Conservation (phyloP, 2,797 vertebrate species). For the Tinamus major region DNA sequence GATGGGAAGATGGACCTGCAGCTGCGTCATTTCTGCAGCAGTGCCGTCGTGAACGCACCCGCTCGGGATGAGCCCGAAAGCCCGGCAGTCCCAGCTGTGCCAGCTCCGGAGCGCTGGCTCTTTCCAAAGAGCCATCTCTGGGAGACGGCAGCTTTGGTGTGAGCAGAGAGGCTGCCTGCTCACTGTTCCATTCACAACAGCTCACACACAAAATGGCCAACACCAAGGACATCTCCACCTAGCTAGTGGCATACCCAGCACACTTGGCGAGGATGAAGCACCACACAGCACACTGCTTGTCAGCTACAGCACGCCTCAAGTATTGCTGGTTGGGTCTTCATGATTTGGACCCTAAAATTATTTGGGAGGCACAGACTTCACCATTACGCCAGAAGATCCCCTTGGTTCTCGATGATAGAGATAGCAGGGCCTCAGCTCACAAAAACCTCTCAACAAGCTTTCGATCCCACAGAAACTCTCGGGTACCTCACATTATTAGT, state of each 20-base stretch:
- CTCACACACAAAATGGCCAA: neutral
- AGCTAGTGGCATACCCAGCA: neutral
- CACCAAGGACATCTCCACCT: neutral
- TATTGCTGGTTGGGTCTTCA: neutral
- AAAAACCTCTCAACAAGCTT: neutral
- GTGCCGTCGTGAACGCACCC: neutral
- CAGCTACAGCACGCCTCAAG: neutral
- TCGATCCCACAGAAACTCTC: neutral
- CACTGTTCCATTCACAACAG: neutral
- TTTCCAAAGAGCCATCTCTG: accelerated
- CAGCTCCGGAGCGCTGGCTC: accelerated
- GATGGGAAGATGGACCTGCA: no score
- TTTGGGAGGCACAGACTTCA: constrained; percentile 30
- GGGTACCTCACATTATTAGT: neutral
- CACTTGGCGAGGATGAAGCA: neutral
- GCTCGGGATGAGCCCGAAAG: neutral
- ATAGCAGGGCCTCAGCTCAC: neutral
- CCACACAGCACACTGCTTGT: accelerated
- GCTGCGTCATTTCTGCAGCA: no score
- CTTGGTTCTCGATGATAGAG: neutral
- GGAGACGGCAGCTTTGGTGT: neutral
- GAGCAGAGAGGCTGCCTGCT: neutral
- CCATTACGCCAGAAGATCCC: constrained; percentile 32
- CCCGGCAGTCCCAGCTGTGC: neutral
- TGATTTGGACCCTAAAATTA: constrained; percentile 25